These are phyloP conservation scores for Anarsia innoxiella DNA, from an alignment of 2,888 invertebrate species.

Conservation along the genomic window DNA sequence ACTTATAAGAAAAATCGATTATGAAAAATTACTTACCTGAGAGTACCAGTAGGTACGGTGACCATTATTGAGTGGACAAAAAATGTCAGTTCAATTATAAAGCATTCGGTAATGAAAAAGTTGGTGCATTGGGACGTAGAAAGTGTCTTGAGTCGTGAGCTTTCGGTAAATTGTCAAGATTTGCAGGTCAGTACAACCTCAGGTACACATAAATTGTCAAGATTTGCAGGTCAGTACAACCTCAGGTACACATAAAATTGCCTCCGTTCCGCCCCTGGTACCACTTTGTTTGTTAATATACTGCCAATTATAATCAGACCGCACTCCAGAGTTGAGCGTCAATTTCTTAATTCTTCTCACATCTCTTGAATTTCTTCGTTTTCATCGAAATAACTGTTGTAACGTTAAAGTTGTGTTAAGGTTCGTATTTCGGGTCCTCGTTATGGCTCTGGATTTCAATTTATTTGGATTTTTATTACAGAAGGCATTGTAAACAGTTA, in stretches of 20 bases:
- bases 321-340: conserved; percentile 49
- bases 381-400: conserved; percentile 21
- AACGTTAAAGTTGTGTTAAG: conserved; percentile 12
- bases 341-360: conserved; percentile 58
- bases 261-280: conserved; percentile 58
- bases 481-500: conserved; percentile 10
- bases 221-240: conserved; percentile 57
- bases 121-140: conserved; percentile 61
- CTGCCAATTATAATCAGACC: conserved; percentile 66
- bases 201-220: conserved; percentile 62
- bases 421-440: conserved; percentile 14
- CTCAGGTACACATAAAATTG: conserved; percentile 67
- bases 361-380: conserved; percentile 43
- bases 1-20: no score
- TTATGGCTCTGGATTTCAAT: conserved; percentile 15
- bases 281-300: conserved; percentile 69
- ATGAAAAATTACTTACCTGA: no score
- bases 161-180: conserved; percentile 65
- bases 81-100: conserved; percentile 72
- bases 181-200: conserved; percentile 56
- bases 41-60: no score
- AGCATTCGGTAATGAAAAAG: conserved; percentile 71
- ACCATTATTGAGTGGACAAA: conserved; percentile 64
- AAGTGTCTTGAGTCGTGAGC: conserved; percentile 66
- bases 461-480: conserved; percentile 6